These are phyloP conservation scores for Trochalopteron elliotii DNA, from an alignment of 2,113 vertebrate genomes.

Conservation along the genomic window DNA sequence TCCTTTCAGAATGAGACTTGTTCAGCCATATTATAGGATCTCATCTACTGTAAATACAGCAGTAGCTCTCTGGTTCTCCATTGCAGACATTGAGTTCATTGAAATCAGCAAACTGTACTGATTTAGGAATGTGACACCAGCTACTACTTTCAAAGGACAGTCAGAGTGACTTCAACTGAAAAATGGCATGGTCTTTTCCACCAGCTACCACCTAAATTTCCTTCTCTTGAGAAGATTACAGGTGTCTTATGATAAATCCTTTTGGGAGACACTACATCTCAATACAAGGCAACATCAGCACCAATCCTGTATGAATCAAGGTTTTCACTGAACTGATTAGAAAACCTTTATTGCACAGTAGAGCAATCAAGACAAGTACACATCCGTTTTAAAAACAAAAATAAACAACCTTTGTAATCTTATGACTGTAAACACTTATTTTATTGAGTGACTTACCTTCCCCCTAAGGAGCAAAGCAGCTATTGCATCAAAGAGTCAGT, in stretches of 20 bases:
- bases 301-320: background rate
- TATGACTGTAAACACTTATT: slow-evolving; percentile 49
- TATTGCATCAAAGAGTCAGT: slow-evolving; percentile 22
- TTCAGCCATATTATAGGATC: background rate
- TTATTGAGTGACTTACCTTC: slow-evolving; percentile 60
- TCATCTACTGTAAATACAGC: background rate
- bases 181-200: background rate
- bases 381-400: background rate
- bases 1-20: background rate
- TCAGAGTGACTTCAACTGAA: background rate
- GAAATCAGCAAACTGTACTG: background rate
- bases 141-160: background rate
- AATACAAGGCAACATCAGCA: background rate
- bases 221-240: background rate
- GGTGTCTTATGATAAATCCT: background rate
- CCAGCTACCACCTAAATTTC: background rate
- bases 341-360: background rate
- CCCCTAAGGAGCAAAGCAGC: background rate
- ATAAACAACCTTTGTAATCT: slow-evolving; percentile 27
- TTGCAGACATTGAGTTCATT: background rate
- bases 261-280: background rate
- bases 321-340: background rate
- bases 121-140: background rate
- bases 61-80: background rate
- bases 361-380: slow-evolving; percentile 2